These are phyloP conservation scores for Heterodera carotae DNA, from an alignment of 1,140 invertebrate species.

Conservation along the genomic window DNA sequence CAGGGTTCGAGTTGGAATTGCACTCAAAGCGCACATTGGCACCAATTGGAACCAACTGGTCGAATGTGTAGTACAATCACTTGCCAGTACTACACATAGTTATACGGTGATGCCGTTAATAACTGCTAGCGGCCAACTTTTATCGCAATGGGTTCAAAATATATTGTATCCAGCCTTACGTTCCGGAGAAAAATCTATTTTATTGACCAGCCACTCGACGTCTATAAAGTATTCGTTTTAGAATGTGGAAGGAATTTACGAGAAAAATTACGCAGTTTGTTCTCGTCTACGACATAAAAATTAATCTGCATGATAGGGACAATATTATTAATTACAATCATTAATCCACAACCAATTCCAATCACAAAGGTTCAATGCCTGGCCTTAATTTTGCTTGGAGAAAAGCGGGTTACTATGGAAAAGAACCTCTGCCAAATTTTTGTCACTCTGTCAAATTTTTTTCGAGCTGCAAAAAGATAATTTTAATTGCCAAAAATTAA, in stretches of 20 bases:
- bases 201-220: background rate
- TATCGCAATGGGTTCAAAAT: background rate
- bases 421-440: background rate
- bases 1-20: background rate
- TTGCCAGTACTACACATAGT: background rate
- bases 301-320: background rate
- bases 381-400: background rate
- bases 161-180: background rate
- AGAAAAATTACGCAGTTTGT: background rate
- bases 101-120: background rate
- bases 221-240: background rate
- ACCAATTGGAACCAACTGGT: background rate
- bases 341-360: background rate
- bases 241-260: background rate
- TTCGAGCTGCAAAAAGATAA: background rate
- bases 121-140: background rate
- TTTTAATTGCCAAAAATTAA: background rate
- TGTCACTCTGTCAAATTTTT: background rate
- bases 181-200: background rate
- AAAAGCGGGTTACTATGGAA: background rate
- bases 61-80: background rate
- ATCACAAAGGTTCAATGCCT: background rate
- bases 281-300: background rate
- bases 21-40: background rate
- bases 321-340: background rate